Conservation (phyloP, 2,113 vertebrate species). For the Uria lomvia region DNA sequence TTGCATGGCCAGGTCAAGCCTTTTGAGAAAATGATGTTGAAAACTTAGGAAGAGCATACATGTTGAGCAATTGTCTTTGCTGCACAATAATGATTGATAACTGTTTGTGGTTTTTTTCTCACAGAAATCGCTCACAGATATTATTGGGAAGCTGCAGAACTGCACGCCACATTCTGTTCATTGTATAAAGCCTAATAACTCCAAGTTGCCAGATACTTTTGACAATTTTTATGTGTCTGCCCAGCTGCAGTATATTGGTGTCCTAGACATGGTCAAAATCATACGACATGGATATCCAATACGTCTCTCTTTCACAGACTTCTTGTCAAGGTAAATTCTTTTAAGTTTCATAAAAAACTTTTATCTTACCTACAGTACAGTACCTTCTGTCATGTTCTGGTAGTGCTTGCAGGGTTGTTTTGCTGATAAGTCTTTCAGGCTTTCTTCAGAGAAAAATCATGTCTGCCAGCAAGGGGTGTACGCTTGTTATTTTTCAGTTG, state of each 20-base stretch:
- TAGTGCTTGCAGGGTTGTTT: not conserved
- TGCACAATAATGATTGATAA: not conserved
- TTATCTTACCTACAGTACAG: not conserved
- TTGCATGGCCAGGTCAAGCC: not conserved
- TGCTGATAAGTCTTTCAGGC: not conserved
- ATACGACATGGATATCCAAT: slow-evolving; percentile 89
- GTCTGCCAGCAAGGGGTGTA: not conserved
- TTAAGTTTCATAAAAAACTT: not conserved
- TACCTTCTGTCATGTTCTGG: not conserved
- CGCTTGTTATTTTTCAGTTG: not conserved
- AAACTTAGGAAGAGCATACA: not conserved
- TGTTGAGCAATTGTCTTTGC: not conserved
- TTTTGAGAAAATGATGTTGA: not conserved
- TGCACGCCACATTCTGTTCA: slow-evolving; percentile 85
- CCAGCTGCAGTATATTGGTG: slow-evolving; percentile 90
- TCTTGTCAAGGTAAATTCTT: slow-evolving; percentile 84
- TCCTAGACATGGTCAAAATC: slow-evolving; percentile 91
- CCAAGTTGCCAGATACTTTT: slow-evolving; percentile 80
- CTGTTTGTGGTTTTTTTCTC: not conserved
- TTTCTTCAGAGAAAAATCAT: not conserved
- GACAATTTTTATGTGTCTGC: slow-evolving; percentile 89
- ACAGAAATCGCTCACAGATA: slow-evolving; percentile 86
- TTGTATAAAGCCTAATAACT: slow-evolving; percentile 88
- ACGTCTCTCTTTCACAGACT: slow-evolving; percentile 85
- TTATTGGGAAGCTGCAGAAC: slow-evolving; percentile 84